Evolutionary conservation across 2,113 vertebrate species (phyloP).

Genomic region (Brienomyrus brachyistius): DNA sequence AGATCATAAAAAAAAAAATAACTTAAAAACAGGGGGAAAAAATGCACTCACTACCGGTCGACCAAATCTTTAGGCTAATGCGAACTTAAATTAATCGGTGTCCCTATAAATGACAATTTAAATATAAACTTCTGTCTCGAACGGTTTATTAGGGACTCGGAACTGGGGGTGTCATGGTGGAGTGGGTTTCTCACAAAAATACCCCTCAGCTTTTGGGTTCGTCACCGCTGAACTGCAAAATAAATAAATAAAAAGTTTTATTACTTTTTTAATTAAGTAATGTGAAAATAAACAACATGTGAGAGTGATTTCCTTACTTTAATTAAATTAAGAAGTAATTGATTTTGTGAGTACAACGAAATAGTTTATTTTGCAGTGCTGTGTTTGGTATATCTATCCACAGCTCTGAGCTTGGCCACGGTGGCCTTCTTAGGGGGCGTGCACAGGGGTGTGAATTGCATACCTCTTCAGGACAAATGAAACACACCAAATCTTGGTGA

Average conservation of each 20-base stretch:
- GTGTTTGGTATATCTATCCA: neutral
- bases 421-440: neutral
- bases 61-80: neutral
- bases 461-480: neutral
- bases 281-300: neutral
- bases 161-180: neutral
- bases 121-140: neutral
- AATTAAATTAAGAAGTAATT: conserved; percentile 1
- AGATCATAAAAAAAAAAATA: neutral
- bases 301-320: neutral
- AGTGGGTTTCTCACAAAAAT: neutral
- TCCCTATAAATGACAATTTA: neutral
- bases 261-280: neutral
- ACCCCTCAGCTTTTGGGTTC: neutral
- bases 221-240: neutral
- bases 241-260: neutral
- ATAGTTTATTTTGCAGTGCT: neutral
- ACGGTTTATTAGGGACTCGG: neutral
- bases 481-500: neutral
- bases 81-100: neutral
- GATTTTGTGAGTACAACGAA: neutral
- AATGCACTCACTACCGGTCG: neutral
- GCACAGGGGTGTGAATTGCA: neutral
- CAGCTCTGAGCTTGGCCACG: neutral
- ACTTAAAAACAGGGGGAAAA: too few species aligned